Evolutionary conservation across 2,113 vertebrate genomes (phyloP).

Genomic region (Hippocampus mohnikei): DNA sequence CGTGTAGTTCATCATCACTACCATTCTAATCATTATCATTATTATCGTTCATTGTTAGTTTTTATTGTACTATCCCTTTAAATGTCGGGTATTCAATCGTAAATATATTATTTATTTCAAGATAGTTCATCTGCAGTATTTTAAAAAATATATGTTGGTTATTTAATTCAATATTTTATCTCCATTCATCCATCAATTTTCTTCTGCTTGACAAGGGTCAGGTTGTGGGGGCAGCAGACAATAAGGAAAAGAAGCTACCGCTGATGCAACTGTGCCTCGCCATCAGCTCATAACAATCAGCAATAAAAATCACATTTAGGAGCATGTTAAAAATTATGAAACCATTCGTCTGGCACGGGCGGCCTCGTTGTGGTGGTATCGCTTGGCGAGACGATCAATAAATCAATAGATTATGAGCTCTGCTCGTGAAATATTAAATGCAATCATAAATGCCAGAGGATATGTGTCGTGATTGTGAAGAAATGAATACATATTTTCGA

Average conservation of each 20-base stretch:
- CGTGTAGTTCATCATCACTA: too few relatives aligned
- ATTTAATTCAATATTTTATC: too few relatives aligned
- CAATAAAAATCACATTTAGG: slow-evolving; percentile 1
- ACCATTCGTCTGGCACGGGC: background rate
- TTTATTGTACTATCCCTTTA: too few relatives aligned
- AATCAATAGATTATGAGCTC: background rate
- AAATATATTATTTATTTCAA: too few relatives aligned
- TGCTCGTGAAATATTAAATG: background rate
- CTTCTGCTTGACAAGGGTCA: too few relatives aligned
- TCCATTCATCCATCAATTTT: too few relatives aligned
- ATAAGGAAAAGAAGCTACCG: background rate
- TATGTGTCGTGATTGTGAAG: background rate
- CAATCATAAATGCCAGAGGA: background rate
- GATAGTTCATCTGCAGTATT: too few relatives aligned
- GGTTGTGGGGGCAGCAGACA: too few relatives aligned
- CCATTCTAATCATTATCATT: too few relatives aligned
- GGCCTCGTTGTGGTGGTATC: background rate
- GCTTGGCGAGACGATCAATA: background rate
- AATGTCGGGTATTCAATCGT: too few relatives aligned
- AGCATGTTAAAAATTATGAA: slow-evolving; percentile 1
- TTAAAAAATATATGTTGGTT: too few relatives aligned
- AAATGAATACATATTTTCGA: background rate
- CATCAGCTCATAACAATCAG: background rate
- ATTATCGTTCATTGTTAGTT: too few relatives aligned
- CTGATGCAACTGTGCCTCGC: background rate